Base-by-base conservation (phyloP, 2,888 invertebrate genomes). In the Hemaris fuciformis region DNA sequence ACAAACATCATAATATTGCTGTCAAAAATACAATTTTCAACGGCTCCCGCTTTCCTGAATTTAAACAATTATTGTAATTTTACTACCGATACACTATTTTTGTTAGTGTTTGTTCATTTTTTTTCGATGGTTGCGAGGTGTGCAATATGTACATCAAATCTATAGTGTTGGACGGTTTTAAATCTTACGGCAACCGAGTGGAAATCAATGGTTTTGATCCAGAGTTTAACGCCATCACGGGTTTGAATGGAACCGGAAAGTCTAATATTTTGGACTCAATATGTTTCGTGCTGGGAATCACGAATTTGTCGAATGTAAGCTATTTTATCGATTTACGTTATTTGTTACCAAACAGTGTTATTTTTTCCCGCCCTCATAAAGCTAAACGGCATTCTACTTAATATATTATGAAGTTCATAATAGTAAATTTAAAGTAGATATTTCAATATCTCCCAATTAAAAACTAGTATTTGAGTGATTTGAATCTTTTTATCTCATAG, bases 191-290 rank as follows among this genome's bases (percentile, higher is more conserved):
- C 0, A 96, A 96, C 72, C 93, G 98, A 70, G 98, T 98, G 0
- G 98, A 98, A 89, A 95, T 99, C 59, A 95, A 95, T 67, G 97
- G 97, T 1, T 99, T 99, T 83, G 99, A 99, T 91, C 94, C 94
- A 0, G 95, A 97, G 85, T 99, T 99, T 84, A 99, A 99, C 79
- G 99, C 99, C 3, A 99, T 99, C 61, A 99, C 99, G 13, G 99
- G 99, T 0, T 91, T 99, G 56, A 99, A 99, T 88, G 99, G 99
- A 6, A 98, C 98, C 69, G 99, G 99, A 38, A 99, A 99, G 89
- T 99, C 99, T 0, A 99, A 99, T 81, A 97, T 99, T 80, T 93
- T 99, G 64, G 99, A 99, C 91, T 95, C 98, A 0, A 99, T 99
- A 85, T 99, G 99, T 85, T 99, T 99, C 85, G 96, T 99, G 6